Percentiles rank a stretch among this genome's conserved stretches.
Evolutionary conservation across 2,888 invertebrate genomes (phyloP).

Genomic region (Leucoma salicis): DNA sequence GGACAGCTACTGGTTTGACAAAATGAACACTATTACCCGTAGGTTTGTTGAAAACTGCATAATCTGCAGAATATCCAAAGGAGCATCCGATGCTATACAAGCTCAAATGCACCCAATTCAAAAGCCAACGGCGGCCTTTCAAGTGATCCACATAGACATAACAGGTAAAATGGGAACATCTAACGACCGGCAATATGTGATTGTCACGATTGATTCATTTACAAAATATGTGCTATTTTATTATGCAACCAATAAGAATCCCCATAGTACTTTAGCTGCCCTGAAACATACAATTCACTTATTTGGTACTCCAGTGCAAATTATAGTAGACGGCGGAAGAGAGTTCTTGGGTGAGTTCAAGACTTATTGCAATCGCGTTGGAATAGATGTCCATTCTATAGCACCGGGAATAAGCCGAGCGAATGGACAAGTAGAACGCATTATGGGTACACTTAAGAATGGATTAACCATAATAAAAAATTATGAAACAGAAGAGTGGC

Average conservation of each 20-base stretch:
- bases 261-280: background rate
- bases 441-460: constrained; percentile 25
- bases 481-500: constrained; percentile 9
- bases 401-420: too few relatives aligned
- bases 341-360: constrained; percentile 17
- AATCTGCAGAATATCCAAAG: constrained; percentile 19
- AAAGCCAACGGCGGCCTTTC: constrained; percentile 21
- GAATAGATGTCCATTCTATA: background rate
- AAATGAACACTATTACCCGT: constrained; percentile 7
- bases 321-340: constrained; percentile 16
- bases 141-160: constrained; percentile 24
- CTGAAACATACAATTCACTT: constrained; percentile 7
- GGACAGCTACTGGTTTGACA: constrained; percentile 10
- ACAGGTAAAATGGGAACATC: constrained; percentile 21
- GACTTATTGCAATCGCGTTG: too few relatives aligned
- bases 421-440: too few relatives aligned
- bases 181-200: too few relatives aligned
- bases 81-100: constrained; percentile 16
- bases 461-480: constrained; percentile 28
- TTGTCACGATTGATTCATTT: constrained; percentile 24
- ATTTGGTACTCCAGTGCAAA: constrained; percentile 11
- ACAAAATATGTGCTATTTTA: background rate
- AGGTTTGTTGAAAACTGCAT: constrained; percentile 11
- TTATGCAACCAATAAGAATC: background rate
- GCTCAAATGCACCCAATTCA: constrained; percentile 10